Percentiles rank a stretch among this genome's conserved stretches.
phyloP scores from a whole-genome alignment of 2,888 invertebrate species.

The Gonocerus acuteangulatus region DNA sequence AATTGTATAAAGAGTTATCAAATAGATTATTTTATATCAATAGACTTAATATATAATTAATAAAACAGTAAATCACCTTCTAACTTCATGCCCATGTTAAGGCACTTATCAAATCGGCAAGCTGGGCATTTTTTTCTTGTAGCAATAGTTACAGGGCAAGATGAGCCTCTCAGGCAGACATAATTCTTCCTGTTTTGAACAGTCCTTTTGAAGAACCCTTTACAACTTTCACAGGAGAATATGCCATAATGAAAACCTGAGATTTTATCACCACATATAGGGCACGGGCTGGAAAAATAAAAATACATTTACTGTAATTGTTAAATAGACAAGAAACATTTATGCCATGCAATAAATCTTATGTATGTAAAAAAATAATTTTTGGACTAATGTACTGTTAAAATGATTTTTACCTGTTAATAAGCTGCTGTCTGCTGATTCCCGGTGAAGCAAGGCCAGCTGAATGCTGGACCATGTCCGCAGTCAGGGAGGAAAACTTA shows the following conservation, averaged over 20 bases:
- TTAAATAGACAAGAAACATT: neutral
- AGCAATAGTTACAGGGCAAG: conserved; percentile 84
- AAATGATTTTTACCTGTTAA: conserved; percentile 64
- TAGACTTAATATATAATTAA: too few species aligned
- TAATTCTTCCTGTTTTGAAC: conserved; percentile 98
- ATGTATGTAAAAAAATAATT: neutral
- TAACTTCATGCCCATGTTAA: conserved; percentile 92
- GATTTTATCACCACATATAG: conserved; percentile 91
- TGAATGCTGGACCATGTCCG: conserved; percentile 42
- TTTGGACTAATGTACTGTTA: too few species aligned
- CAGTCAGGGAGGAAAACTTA: conserved; percentile 40
- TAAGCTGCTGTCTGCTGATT: conserved; percentile 79
- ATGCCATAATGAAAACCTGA: conserved; percentile 97
- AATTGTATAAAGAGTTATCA: too few species aligned
- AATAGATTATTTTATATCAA: too few species aligned
- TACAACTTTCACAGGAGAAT: conserved; percentile 95
- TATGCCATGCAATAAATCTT: neutral
- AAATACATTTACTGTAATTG: neutral
- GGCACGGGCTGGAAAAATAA: conserved; percentile 65
- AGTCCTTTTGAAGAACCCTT: conserved; percentile 95
- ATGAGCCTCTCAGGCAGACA: conserved; percentile 81
- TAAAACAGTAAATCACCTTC: conserved; percentile 65
- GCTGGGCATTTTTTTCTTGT: conserved; percentile 96
- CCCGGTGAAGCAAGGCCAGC: conserved; percentile 56
- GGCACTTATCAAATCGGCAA: conserved; percentile 91